Evolutionary conservation across 2,888 invertebrate genomes (phyloP).

Genomic region (Oligia latruncula): DNA sequence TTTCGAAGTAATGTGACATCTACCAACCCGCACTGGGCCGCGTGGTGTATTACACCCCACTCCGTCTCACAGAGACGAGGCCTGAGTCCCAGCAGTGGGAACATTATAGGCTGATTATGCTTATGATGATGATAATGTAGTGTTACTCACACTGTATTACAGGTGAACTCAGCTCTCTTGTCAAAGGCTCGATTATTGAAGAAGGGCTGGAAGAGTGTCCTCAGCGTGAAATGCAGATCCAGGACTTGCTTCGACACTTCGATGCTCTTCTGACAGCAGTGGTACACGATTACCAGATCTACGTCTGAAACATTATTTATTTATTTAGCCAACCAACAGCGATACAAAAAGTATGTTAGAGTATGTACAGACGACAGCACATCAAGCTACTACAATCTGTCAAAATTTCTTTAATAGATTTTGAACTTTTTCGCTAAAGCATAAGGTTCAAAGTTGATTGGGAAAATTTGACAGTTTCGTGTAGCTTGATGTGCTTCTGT

Average conservation of each 20-base stretch:
- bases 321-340: not conserved
- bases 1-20: no score
- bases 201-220: conserved; percentile 91
- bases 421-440: no score
- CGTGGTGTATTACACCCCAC: no score
- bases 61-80: no score
- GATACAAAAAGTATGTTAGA: no score
- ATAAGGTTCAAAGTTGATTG: no score
- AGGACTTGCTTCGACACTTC: conserved; percentile 93
- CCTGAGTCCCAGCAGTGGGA: not conserved
- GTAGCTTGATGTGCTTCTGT: no score
- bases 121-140: not conserved
- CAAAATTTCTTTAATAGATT: no score
- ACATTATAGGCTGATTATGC: not conserved
- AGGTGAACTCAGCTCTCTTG: conserved; percentile 75
- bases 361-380: no score
- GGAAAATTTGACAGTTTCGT: no score
- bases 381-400: no score
- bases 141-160: conserved; percentile 89
- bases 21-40: no score
- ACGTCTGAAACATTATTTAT: conserved; percentile 79
- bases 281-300: conserved; percentile 91
- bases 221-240: conserved; percentile 92
- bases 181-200: conserved; percentile 90
- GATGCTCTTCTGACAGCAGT: conserved; percentile 93